Percentiles rank a stretch among this genome's conserved stretches.
Conservation (phyloP, 2,888 invertebrate species). For the Eumacrocentrus americanus region DNA sequence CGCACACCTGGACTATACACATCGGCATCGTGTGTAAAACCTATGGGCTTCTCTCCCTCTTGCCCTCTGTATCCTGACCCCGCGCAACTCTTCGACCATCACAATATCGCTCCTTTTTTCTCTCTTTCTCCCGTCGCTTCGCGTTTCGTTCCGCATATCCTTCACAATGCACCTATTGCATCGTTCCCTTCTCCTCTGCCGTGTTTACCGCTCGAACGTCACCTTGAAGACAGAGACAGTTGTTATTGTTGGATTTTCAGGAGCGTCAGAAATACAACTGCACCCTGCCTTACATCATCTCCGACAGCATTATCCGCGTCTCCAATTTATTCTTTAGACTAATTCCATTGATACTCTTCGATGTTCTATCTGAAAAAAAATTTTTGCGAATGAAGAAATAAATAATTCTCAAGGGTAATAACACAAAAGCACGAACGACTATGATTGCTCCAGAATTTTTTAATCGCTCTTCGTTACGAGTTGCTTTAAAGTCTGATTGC, state of each 20-base stretch:
- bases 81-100: constrained; percentile 27
- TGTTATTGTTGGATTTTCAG: constrained; percentile 29
- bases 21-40: constrained; percentile 14
- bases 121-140: too few species aligned
- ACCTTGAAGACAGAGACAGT: constrained; percentile 31
- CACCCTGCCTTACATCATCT: background rate
- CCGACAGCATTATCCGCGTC: background rate
- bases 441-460: background rate
- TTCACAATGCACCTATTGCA: background rate
- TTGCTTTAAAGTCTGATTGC: background rate
- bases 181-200: constrained; percentile 25
- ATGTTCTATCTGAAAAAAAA: background rate
- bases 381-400: background rate
- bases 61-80: constrained; percentile 23
- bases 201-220: constrained; percentile 32
- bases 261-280: constrained; percentile 15
- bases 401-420: too few species aligned
- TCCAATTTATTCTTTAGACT: background rate
- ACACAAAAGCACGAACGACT: too few species aligned
- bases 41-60: constrained; percentile 22
- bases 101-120: constrained; percentile 12
- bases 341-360: background rate
- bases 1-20: constrained; percentile 36
- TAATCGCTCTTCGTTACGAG: background rate
- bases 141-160: constrained; percentile 24